Percentiles rank a stretch among this genome's conserved stretches.
These are phyloP conservation scores for Esox masquinongy DNA, from an alignment of 2,797 vertebrate genomes.

Conservation along the genomic window DNA sequence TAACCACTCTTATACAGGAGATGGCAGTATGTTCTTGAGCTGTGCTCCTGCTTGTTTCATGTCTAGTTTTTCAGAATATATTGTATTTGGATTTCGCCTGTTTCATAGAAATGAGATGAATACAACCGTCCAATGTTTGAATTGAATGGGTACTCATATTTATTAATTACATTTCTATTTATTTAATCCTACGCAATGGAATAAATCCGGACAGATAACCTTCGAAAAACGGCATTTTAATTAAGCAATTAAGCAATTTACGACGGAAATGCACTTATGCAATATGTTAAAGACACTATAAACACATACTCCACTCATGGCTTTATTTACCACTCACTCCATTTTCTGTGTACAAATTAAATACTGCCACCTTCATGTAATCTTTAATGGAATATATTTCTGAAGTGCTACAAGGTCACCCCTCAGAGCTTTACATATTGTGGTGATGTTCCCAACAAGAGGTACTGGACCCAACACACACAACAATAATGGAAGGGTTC, in stretches of 20 bases:
- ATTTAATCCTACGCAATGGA: no score
- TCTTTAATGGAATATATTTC: not conserved
- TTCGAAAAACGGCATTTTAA: no score
- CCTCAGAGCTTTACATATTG: not conserved
- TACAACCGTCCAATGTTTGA: no score
- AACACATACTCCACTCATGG: not conserved
- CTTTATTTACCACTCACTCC: not conserved
- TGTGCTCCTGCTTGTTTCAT: not conserved
- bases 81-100: not conserved
- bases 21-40: slow-evolving; percentile 22
- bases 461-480: not conserved
- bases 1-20: slow-evolving; percentile 19
- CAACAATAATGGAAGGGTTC: not conserved
- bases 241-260: no score
- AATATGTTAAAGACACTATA: not conserved
- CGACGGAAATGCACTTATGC: not conserved
- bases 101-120: no score
- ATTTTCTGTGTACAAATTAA: not conserved
- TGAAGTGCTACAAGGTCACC: not conserved
- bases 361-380: not conserved
- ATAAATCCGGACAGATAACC: no score
- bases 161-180: no score
- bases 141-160: no score
- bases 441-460: not conserved
- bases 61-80: not conserved